A percentile compares a stretch with the other conserved stretches of the same genome.
Evolutionary conservation across 2,113 vertebrate genomes (phyloP).

Genomic region (Chloebia gouldiae): DNA sequence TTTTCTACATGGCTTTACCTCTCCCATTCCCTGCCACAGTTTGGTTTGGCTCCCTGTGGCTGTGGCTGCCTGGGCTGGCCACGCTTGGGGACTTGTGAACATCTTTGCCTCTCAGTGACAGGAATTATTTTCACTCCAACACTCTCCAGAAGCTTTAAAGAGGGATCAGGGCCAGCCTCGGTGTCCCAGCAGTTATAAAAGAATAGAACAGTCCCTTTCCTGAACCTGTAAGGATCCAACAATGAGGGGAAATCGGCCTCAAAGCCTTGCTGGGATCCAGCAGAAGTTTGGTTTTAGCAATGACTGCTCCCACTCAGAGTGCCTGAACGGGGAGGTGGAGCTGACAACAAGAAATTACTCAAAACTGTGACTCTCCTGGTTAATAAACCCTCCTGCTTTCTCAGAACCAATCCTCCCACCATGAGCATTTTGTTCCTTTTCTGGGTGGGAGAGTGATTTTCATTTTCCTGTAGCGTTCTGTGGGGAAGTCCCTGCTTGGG

Average conservation of each 20-base stretch:
- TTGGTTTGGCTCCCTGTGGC: neutral
- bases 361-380: neutral
- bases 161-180: neutral
- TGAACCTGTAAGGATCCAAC: neutral
- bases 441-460: neutral
- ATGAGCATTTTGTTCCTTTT: accelerated
- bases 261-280: neutral
- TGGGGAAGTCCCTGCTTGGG: neutral
- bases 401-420: neutral
- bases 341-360: neutral
- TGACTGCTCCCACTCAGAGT: neutral
- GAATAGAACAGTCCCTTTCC: neutral
- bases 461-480: neutral
- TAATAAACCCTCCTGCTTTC: neutral
- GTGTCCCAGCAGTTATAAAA: neutral
- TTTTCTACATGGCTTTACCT: neutral
- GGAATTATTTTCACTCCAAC: neutral
- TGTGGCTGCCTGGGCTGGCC: neutral
- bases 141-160: neutral
- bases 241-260: neutral
- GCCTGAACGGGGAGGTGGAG: neutral
- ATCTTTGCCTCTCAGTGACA: neutral
- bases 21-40: accelerated
- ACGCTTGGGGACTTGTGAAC: neutral
- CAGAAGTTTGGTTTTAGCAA: neutral